These are phyloP conservation scores for Centropus bengalensis DNA, from an alignment of 2,113 vertebrate genomes.

Conservation along the genomic window DNA sequence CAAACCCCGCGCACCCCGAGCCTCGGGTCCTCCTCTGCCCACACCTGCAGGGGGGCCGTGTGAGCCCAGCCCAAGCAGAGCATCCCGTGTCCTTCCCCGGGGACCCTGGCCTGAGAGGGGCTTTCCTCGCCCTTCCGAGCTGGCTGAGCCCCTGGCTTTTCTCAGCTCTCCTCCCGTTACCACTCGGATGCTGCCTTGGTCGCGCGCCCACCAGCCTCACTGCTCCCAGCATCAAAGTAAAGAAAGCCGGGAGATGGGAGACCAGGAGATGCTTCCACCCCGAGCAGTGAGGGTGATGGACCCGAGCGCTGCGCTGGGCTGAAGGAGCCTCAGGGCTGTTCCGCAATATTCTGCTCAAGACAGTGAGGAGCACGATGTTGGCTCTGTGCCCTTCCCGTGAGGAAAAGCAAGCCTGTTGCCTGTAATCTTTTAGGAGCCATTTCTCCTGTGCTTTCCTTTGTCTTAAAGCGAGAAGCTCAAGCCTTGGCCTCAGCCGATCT, in stretches of 20 bases:
- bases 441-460: not conserved
- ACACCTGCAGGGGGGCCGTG: not conserved
- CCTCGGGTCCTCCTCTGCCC: not conserved
- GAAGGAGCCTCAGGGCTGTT: not conserved
- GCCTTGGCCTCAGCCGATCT: not conserved
- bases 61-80: not conserved
- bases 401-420: constrained; percentile 43
- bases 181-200: not conserved
- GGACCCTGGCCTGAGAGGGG: not conserved
- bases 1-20: not conserved
- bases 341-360: constrained; percentile 31
- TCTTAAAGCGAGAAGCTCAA: not conserved
- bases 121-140: not conserved
- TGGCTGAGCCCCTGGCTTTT: not conserved
- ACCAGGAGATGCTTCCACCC: not conserved
- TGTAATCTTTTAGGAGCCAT: constrained; percentile 37
- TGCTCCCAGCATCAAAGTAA: not conserved
- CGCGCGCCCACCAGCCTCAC: not conserved
- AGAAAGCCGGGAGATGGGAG: not conserved
- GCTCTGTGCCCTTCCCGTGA: not conserved
- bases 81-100: not conserved
- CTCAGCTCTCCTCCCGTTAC: not conserved
- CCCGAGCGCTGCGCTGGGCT: not conserved
- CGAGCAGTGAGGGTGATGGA: not conserved
- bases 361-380: not conserved